Evolutionary conservation across 64 coral and sea anemone genomes (phyloP).

Genomic region (Porites lutea): DNA sequence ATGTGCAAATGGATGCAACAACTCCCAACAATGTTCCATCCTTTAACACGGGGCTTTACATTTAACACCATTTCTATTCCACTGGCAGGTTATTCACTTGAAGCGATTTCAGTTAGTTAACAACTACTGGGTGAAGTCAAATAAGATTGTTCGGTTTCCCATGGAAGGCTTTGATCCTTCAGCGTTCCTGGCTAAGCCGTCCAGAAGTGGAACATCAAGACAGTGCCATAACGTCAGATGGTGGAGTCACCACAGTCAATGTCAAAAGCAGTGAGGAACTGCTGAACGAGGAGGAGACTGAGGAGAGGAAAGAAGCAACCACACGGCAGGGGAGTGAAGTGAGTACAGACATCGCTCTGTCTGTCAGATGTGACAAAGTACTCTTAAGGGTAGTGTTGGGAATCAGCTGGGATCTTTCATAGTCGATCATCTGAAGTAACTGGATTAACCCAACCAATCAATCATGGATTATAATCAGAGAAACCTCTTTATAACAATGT

Average conservation of each 20-base stretch:
- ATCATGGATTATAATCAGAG: too few relatives aligned
- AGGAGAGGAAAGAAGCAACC: conserved; percentile 11
- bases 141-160: conserved; percentile 95
- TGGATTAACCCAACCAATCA: too few relatives aligned
- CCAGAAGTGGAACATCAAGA: conserved; percentile 3
- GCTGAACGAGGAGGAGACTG: conserved; percentile 27
- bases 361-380: too few relatives aligned
- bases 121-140: conserved; percentile 97
- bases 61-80: too few relatives aligned
- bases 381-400: too few relatives aligned
- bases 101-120: conserved; percentile 98
- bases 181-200: conserved; percentile 83
- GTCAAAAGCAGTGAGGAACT: conserved; percentile 72
- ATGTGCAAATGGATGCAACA: too few relatives aligned
- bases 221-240: not conserved
- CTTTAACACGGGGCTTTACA: too few relatives aligned
- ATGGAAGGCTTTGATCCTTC: conserved; percentile 94
- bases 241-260: conserved; percentile 76
- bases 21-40: too few relatives aligned
- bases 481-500: too few relatives aligned
- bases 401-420: too few relatives aligned
- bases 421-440: too few relatives aligned
- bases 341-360: too few relatives aligned
- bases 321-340: conserved; percentile 51
- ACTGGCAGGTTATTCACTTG: conserved; percentile 91